Conservation (phyloP, 2,888 invertebrate species). For the Lypha dubia region DNA sequence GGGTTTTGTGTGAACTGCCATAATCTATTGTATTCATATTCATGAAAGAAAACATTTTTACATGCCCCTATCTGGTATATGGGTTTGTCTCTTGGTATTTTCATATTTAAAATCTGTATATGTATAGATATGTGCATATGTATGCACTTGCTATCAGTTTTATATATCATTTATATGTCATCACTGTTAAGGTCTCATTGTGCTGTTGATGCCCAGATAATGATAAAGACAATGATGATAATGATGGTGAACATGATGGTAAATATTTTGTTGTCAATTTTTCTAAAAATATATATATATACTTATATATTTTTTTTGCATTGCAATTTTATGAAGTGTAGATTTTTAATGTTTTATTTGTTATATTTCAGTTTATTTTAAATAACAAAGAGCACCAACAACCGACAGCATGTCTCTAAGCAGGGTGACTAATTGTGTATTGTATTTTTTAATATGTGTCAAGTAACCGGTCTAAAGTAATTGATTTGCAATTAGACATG, state of each 20-base stretch:
- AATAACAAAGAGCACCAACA: constrained; percentile 13
- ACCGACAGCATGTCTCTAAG: background rate
- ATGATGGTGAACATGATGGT: constrained; percentile 27
- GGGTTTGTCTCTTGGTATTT: constrained; percentile 1
- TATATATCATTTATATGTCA: constrained; percentile 61
- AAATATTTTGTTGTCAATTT: constrained; percentile 43
- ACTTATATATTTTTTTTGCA: constrained; percentile 11
- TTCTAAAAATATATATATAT: no score
- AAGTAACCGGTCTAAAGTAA: background rate
- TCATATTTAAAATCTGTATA: background rate
- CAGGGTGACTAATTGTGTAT: constrained; percentile 17
- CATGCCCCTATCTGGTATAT: background rate
- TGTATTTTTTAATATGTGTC: background rate
- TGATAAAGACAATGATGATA: background rate
- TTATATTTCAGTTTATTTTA: constrained; percentile 26
- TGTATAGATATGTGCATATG: background rate
- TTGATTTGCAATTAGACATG: background rate
- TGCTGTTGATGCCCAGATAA: constrained; percentile 33
- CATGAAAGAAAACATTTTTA: constrained; percentile 32
- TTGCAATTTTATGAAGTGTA: constrained; percentile 43
- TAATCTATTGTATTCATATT: constrained; percentile 52
- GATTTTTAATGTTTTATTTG: constrained; percentile 17
- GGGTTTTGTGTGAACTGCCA: constrained; percentile 24
- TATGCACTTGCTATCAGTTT: constrained; percentile 48
- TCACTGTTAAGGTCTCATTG: constrained; percentile 56